Evolutionary conservation across 2,888 invertebrate genomes (phyloP).

Genomic region (Aphodius granarius): DNA sequence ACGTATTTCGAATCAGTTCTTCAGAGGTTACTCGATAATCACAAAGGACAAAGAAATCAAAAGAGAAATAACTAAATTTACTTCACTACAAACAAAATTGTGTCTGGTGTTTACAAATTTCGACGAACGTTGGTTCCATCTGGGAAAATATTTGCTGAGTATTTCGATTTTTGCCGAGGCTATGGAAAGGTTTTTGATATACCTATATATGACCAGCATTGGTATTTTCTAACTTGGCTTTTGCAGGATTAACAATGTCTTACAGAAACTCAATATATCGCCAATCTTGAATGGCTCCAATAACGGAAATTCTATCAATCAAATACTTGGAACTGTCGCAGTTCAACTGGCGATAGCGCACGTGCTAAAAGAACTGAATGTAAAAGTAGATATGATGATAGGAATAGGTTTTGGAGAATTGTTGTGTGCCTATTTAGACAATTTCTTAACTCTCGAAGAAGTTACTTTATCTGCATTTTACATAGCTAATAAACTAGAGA

Average conservation of each 20-base stretch:
- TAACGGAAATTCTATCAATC: background rate
- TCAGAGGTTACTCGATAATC: conserved; percentile 5
- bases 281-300: conserved; percentile 13
- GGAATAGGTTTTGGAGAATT: conserved; percentile 89
- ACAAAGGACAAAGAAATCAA: conserved; percentile 6
- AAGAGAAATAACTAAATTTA: background rate
- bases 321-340: conserved; percentile 49
- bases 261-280: conserved; percentile 14
- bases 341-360: conserved; percentile 59
- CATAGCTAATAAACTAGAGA: background rate
- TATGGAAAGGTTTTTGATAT: conserved; percentile 20
- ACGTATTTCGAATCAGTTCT: background rate
- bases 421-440: conserved; percentile 89
- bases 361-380: conserved; percentile 55
- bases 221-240: background rate
- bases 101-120: conserved; percentile 12
- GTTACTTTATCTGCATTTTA: conserved; percentile 53
- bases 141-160: conserved; percentile 1
- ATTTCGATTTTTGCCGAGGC: conserved; percentile 16
- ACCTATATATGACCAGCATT: background rate
- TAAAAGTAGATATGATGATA: conserved; percentile 38
- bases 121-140: conserved; percentile 1
- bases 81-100: background rate
- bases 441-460: conserved; percentile 80
- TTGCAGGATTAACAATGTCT: conserved; percentile 17